Evolutionary conservation across 2,888 invertebrate genomes (phyloP).

Genomic region (Athripsodes cinereus): DNA sequence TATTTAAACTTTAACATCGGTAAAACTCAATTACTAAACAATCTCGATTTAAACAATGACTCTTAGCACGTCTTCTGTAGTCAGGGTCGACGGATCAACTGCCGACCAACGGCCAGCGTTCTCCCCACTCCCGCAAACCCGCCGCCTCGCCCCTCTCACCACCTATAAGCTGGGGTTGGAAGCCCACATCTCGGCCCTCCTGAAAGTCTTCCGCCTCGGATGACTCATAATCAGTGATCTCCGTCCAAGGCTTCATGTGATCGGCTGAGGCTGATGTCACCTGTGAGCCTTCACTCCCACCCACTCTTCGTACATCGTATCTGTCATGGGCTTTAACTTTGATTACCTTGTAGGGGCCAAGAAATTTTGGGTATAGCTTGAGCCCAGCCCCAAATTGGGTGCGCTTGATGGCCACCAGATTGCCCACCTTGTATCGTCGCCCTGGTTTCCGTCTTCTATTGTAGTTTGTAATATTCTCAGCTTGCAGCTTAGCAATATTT

Average conservation of each 20-base stretch:
- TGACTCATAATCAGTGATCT: background rate
- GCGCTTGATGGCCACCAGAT: conserved; percentile 32
- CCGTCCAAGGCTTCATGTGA: conserved; percentile 28
- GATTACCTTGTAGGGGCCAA: conserved; percentile 33
- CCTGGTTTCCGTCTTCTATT: conserved; percentile 20
- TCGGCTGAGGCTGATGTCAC: conserved; percentile 31
- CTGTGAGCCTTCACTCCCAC: conserved; percentile 29
- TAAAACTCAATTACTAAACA: too few relatives aligned
- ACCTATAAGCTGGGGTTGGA: background rate
- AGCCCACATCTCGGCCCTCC: conserved; percentile 5
- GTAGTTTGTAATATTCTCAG: conserved; percentile 23
- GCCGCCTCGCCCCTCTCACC: background rate
- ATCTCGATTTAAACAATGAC: too few relatives aligned
- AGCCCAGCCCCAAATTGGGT: conserved; percentile 34
- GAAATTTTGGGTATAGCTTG: conserved; percentile 32
- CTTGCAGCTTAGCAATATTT: conserved; percentile 22
- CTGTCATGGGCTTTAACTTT: conserved; percentile 31
- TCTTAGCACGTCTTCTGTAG: too few relatives aligned
- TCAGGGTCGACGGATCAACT: background rate
- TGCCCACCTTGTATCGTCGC: conserved; percentile 22
- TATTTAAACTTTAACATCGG: too few relatives aligned
- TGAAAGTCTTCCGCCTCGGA: conserved; percentile 1
- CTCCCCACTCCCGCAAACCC: background rate
- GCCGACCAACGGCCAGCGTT: background rate
- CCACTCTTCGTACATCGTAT: conserved; percentile 31